A percentile compares a stretch with the other conserved stretches of the same genome.
phyloP scores from a whole-genome alignment of 2,113 vertebrate genomes.

The Chionomys nivalis region DNA sequence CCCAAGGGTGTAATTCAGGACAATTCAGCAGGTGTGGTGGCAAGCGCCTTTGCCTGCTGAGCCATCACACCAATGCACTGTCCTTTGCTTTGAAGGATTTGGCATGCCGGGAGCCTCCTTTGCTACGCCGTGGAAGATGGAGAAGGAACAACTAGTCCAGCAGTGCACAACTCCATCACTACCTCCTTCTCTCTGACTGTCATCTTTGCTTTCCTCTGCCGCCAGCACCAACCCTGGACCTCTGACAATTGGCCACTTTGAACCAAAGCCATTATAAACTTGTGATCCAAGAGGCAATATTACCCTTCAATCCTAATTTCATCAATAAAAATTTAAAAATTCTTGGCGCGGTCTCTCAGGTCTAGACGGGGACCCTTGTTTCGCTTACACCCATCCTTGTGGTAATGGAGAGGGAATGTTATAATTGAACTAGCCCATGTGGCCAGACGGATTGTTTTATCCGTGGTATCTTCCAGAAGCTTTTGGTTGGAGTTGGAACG shows the following conservation, averaged over 20 bases:
- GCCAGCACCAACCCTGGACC: not conserved
- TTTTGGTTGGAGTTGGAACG: not conserved
- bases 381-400: not conserved
- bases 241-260: not conserved
- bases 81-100: not conserved
- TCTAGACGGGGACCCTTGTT: not conserved
- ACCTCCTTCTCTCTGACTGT: not conserved
- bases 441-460: not conserved
- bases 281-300: slow-evolving; percentile 31
- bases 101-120: not conserved
- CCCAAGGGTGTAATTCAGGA: not conserved
- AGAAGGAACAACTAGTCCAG: not conserved
- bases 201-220: not conserved
- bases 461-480: not conserved
- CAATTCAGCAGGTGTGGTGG: not conserved
- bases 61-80: no score
- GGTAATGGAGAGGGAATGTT: not conserved
- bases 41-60: no score
- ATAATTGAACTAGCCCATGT: not conserved
- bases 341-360: not conserved
- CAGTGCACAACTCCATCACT: not conserved
- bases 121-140: not conserved
- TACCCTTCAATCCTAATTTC: not conserved
- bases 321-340: not conserved
- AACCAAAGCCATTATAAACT: not conserved